These are phyloP conservation scores for Channa argus DNA, from an alignment of 2,113 vertebrate species.

Conservation along the genomic window DNA sequence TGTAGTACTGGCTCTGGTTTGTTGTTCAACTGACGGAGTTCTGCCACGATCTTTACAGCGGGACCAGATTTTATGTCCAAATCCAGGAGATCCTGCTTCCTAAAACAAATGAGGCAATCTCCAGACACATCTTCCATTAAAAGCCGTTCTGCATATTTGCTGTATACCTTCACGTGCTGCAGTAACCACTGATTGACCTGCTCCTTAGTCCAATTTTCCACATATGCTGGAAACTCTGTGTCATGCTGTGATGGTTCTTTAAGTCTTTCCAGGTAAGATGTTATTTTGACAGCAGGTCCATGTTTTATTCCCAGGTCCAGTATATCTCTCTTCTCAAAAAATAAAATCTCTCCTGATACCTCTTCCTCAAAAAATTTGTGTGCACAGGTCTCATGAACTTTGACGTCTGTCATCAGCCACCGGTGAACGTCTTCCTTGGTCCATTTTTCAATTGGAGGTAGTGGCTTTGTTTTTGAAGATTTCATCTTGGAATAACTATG, in stretches of 20 bases:
- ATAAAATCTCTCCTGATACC: slow-evolving; percentile 71
- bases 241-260: slow-evolving; percentile 4
- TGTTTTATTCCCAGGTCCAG: slow-evolving; percentile 76
- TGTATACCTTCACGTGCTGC: slow-evolving; percentile 71
- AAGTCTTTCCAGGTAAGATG: slow-evolving; percentile 53
- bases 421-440: slow-evolving; percentile 79
- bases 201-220: slow-evolving; percentile 47
- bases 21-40: slow-evolving; percentile 38
- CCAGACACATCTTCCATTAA: slow-evolving; percentile 79
- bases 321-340: slow-evolving; percentile 72
- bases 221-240: slow-evolving; percentile 30
- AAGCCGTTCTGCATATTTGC: slow-evolving; percentile 71
- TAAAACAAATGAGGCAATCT: slow-evolving; percentile 73
- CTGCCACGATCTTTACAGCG: slow-evolving; percentile 73
- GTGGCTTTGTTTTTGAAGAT: slow-evolving; percentile 11
- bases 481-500: slow-evolving; percentile 31
- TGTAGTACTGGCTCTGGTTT: slow-evolving; percentile 31
- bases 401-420: slow-evolving; percentile 75
- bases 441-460: slow-evolving; percentile 68
- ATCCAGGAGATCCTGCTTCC: slow-evolving; percentile 69
- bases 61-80: slow-evolving; percentile 80
- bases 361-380: slow-evolving; percentile 74
- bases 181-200: slow-evolving; percentile 79
- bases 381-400: slow-evolving; percentile 72
- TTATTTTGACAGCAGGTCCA: slow-evolving; percentile 80